A percentile compares a stretch with the other conserved stretches of the same genome.
phyloP scores from a whole-genome alignment of 2,113 vertebrate species.

The Echinops telfairi region DNA sequence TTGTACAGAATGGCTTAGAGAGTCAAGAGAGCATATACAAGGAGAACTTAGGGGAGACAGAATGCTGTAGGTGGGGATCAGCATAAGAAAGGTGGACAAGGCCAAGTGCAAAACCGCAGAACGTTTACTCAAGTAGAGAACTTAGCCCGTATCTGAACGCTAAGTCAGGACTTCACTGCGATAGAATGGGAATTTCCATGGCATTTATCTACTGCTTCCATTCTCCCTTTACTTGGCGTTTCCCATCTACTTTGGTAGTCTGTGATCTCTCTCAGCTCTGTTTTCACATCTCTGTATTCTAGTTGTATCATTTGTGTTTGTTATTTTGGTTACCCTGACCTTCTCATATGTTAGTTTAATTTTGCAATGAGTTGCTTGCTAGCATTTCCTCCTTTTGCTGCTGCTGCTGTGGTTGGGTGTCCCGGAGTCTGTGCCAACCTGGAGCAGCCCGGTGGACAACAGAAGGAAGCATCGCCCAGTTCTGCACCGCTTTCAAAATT shows the following conservation, averaged over 20 bases:
- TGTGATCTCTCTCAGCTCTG: neutral
- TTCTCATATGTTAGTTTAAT: constrained; percentile 27
- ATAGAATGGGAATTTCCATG: neutral
- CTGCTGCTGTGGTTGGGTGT: no score
- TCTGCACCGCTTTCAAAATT: no score
- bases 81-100: neutral
- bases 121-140: neutral
- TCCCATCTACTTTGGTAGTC: neutral
- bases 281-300: neutral
- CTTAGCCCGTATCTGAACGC: neutral
- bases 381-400: neutral
- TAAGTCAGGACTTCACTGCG: neutral
- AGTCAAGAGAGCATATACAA: neutral
- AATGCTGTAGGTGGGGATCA: neutral
- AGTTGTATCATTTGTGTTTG: neutral
- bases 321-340: neutral
- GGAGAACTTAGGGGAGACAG: neutral
- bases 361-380: constrained; percentile 7
- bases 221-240: neutral
- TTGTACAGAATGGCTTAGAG: neutral
- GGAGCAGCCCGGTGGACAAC: no score
- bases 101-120: neutral
- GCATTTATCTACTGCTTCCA: neutral
- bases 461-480: no score
- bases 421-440: no score